Percentiles rank a stretch among this genome's conserved stretches.
Evolutionary conservation across 1,140 invertebrate genomes (phyloP).

Genomic region (Neoseiulus cucumeris): DNA sequence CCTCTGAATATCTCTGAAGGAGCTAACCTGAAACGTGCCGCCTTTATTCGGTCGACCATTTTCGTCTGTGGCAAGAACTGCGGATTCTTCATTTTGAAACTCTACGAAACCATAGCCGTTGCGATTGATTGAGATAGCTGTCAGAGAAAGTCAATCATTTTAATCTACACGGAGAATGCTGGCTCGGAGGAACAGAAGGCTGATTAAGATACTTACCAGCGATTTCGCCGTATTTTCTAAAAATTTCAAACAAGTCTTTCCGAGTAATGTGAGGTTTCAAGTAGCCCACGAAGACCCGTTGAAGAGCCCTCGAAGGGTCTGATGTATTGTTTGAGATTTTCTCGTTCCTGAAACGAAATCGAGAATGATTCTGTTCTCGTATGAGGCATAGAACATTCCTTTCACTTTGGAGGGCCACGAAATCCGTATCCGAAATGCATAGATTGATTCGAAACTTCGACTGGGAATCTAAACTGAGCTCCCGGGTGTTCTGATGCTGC

Average conservation of each 20-base stretch:
- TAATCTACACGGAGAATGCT: background rate
- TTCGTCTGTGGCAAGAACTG: background rate
- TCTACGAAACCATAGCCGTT: background rate
- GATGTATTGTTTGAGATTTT: constrained; percentile 1
- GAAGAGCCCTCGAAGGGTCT: background rate
- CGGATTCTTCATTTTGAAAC: background rate
- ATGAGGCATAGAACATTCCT: too few relatives aligned
- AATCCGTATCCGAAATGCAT: too few relatives aligned
- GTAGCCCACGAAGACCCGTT: background rate
- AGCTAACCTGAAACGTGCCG: background rate
- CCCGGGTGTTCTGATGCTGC: too few relatives aligned
- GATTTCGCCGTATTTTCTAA: background rate
- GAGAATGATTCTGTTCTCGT: too few relatives aligned
- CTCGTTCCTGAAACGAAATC: background rate
- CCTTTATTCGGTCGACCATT: background rate
- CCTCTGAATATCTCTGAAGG: too few relatives aligned
- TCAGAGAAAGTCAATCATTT: background rate
- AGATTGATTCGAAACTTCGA: too few relatives aligned
- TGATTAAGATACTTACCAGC: background rate
- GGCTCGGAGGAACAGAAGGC: background rate
- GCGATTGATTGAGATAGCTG: background rate
- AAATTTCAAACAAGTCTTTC: background rate
- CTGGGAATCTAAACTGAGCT: too few relatives aligned
- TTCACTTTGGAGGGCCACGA: too few relatives aligned
- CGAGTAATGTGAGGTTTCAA: background rate